Evolutionary conservation across 2,113 vertebrate species (phyloP).

Genomic region (Camelus dromedarius): DNA sequence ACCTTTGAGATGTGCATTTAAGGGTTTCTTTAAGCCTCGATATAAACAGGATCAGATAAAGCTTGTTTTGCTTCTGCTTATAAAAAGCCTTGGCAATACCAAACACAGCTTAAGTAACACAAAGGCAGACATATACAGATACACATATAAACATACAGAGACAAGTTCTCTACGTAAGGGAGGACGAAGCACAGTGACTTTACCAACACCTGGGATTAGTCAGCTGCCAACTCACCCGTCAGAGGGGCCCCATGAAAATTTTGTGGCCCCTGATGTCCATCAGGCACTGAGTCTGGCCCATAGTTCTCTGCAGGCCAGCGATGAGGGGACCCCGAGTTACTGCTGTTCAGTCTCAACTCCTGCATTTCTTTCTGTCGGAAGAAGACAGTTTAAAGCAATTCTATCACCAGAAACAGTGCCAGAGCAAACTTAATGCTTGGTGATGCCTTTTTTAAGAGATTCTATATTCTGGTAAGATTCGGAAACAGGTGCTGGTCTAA

Average conservation of each 20-base stretch:
- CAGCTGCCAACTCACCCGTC: conserved; percentile 89
- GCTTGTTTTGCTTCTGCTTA: background rate
- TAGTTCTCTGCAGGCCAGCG: conserved; percentile 93
- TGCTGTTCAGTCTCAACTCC: conserved; percentile 92
- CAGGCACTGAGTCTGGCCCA: conserved; percentile 91
- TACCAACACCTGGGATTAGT: background rate
- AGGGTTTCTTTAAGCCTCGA: background rate
- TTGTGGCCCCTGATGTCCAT: conserved; percentile 92
- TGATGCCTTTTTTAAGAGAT: conserved; percentile 17
- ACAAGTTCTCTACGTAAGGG: conserved; percentile 22
- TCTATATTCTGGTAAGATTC: conserved; percentile 11
- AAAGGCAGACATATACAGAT: background rate
- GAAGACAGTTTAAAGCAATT: conserved; percentile 11
- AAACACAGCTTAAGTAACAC: conserved; percentile 5
- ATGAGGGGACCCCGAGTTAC: conserved; percentile 89
- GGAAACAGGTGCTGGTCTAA: background rate
- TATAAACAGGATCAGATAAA: background rate
- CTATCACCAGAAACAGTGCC: background rate
- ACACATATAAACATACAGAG: background rate
- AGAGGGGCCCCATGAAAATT: conserved; percentile 94
- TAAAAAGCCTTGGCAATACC: conserved; percentile 22
- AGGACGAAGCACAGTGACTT: background rate
- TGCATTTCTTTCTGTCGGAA: conserved; percentile 95
- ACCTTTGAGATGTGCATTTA: background rate
- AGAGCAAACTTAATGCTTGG: background rate